Base-by-base conservation (phyloP, 2,113 vertebrate species). In the Serinus canaria region DNA sequence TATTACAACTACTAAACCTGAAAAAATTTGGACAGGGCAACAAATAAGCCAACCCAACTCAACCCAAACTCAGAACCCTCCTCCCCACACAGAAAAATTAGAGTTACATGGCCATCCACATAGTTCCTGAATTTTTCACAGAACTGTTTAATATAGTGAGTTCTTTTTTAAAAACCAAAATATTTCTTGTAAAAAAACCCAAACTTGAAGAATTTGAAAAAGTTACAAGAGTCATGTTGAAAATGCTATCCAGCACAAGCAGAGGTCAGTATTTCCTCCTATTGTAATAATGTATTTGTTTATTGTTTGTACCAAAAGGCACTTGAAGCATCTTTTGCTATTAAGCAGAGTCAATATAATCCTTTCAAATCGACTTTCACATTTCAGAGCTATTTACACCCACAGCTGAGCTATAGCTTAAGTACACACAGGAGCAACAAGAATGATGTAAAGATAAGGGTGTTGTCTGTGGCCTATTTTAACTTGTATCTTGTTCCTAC, bases 301-400 rank as follows among this genome's bases (percentile, higher is more conserved):
- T n/a, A 35, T 58, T 85, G 9, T 73, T 87, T 83, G 58, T 41
- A 63, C 35, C 72, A 70, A 87, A 52, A 62, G 58, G 15, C 23
- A 55, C 13, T 94, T 50, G 23, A 87, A 76, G 7, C 25, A 44
- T 89, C 30, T 79, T 84, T 67, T 85, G 30, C 55, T 85, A 50
- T 83, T 85, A 73, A 49, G 5, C 11, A 83, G 41, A 52, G n/a
- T 90, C 63, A 90, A 70, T 73, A 85, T 30, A 87, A 75, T 82
- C 22, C 23, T 91, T 89, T 49, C 53, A 80, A 87, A 79, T 1
- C 0, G 14, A 77, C 50, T 85, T 89, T 76, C 30, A 52, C 14
- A 44, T 95, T 95, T 83, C 41, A 62, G 74, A 87, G 41, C 33
- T 91, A 28, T 73, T 94, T 83, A 92, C 70, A 77, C 46, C 35